Percentiles rank a stretch among this genome's conserved stretches.
Evolutionary conservation across 1,140 invertebrate genomes (phyloP).

Genomic region (Archivesica marissinica): DNA sequence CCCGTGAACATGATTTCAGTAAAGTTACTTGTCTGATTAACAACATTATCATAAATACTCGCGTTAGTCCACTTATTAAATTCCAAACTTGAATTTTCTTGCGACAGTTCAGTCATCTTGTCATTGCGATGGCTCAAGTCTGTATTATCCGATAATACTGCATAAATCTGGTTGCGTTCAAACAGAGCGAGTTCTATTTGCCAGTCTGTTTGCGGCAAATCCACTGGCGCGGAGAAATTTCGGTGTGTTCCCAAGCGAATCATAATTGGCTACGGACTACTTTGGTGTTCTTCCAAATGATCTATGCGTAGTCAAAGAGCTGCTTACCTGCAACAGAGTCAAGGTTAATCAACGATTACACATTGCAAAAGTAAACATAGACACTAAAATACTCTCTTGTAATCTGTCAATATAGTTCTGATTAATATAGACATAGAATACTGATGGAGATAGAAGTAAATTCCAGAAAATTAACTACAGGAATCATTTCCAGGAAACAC

Average conservation of each 20-base stretch:
- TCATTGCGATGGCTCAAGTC: constrained; percentile 7
- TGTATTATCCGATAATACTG: constrained; percentile 48
- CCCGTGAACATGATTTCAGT: not conserved
- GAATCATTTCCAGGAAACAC: not conserved
- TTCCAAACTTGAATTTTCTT: constrained; percentile 49
- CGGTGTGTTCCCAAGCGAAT: constrained; percentile 20
- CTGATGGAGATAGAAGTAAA: not conserved
- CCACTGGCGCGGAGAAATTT: constrained; percentile 30
- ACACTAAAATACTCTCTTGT: not conserved
- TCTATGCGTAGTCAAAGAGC: not conserved
- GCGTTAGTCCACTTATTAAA: not conserved
- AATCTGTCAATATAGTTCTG: constrained; percentile 13
- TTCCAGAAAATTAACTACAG: not conserved
- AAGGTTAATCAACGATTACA: not conserved
- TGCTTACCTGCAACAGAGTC: constrained; percentile 7
- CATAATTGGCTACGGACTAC: constrained; percentile 42
- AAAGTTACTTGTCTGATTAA: constrained; percentile 21
- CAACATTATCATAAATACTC: not conserved
- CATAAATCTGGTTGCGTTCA: constrained; percentile 7
- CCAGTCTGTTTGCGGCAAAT: constrained; percentile 18
- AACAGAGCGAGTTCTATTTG: constrained; percentile 29
- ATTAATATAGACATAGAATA: constrained; percentile 22
- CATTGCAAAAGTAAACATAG: not conserved
- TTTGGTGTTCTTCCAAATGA: constrained; percentile 44
- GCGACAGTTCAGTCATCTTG: constrained; percentile 14